Conservation (phyloP, 2,113 vertebrate genomes). For the Holacanthus passer region DNA sequence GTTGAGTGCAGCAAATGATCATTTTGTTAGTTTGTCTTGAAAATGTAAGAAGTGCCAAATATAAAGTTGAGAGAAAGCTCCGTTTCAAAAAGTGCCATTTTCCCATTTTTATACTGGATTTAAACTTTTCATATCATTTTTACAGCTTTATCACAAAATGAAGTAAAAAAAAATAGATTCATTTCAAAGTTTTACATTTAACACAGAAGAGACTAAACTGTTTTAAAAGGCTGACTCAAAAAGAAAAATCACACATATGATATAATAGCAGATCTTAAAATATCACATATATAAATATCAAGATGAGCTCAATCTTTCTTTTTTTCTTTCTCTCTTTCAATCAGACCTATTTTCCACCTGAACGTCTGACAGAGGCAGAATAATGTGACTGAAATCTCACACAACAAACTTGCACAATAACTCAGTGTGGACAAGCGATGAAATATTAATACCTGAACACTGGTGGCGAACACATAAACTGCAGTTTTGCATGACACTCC, state of each 20-base stretch:
- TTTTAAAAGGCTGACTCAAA: not conserved
- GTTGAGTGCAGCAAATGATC: not conserved
- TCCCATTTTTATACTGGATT: not conserved
- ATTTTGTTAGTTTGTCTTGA: not conserved
- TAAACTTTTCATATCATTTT: not conserved
- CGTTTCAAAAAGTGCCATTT: too few relatives aligned
- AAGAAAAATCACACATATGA: not conserved
- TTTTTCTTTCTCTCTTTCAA: not conserved
- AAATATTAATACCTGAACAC: constrained; percentile 51
- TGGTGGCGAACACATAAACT: constrained; percentile 26
- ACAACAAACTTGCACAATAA: constrained; percentile 31
- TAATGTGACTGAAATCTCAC: constrained; percentile 3
- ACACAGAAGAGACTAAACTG: not conserved
- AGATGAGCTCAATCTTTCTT: not conserved
- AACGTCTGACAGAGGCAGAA: not conserved
- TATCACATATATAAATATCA: not conserved
- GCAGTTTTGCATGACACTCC: constrained; percentile 23
- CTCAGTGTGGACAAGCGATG: constrained; percentile 21
- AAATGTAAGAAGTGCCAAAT: not conserved
- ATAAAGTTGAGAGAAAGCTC: constrained; percentile 18
- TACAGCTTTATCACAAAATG: not conserved
- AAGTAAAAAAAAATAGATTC: not conserved
- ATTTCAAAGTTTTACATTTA: not conserved
- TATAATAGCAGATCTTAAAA: not conserved
- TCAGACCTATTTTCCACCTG: not conserved